Base-by-base conservation (phyloP, 53 echinoderm and acorn worm genomes). In the Henricia sp. region DNA sequence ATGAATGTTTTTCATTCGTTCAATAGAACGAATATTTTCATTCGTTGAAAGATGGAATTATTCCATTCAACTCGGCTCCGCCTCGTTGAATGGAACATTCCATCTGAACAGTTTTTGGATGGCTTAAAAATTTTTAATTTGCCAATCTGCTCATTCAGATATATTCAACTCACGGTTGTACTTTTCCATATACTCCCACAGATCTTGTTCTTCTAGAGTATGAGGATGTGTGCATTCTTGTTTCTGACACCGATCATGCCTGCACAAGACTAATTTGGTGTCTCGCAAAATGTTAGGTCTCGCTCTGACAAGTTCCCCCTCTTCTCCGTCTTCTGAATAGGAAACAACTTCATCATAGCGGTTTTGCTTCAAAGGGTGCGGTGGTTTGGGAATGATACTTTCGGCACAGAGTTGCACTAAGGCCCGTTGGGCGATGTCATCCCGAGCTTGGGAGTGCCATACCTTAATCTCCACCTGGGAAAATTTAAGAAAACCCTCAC, bases 151-250 rank as follows among this genome's bases (percentile, higher is more conserved):
- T n/a, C n/a, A n/a, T 59, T n/a, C 10, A 21, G 20, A 23, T 10
- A 23, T 59, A 10, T 33, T 17, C 20, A 21, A 91, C 91, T 91
- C 24, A 91, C 91, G 68, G 2, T 75, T 58, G 58, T 88, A 42
- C 43, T 85, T 82, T 51, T 41, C 82, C 90, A 92, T 92, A 48
- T 92, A 93, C 17, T n/a, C 80, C 96, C 96, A 96, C 25, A 96
- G 73, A 16, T 87, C 69, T 6, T 70, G 48, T 82, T 96, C 96
- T 69, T 91, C 93, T 37, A 64, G 66, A n/a, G 64, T 69, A 50
- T 96, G 96, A 12, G 91, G 89, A 56, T 83, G 77, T 82, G 84
- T 88, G 67, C 96, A 96, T 42, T 70, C 76, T 28, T 57, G 33
- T 37, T 72, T 68, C 74, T 78, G 50, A 59, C 96, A 96, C 17